phyloP scores from a whole-genome alignment of 2,888 invertebrate genomes.

The Aphodius sticticus region DNA sequence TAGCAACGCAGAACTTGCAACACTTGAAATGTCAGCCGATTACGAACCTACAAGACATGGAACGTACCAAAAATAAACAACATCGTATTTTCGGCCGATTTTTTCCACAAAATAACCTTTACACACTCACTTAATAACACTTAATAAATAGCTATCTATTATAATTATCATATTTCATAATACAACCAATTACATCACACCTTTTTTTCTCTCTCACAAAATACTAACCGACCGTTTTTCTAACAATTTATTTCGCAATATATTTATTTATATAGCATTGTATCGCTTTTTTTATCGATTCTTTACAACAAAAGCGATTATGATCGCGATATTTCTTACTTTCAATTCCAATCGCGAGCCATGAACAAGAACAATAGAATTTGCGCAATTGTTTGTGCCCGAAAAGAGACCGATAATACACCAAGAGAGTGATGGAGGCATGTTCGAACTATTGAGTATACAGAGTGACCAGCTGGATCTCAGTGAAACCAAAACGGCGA shows the following conservation, averaged over 20 bases:
- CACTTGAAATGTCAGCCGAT: no score
- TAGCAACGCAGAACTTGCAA: no score
- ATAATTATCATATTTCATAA: no score
- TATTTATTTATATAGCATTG: background rate
- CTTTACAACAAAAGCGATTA: background rate
- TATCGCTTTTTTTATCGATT: background rate
- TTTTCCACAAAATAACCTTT: no score
- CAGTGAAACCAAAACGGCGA: constrained; percentile 7
- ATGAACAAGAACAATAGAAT: background rate
- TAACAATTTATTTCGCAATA: background rate
- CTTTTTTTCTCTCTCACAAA: background rate
- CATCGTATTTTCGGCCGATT: no score
- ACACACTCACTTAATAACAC: no score
- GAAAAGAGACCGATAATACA: background rate
- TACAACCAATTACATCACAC: no score
- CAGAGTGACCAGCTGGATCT: background rate
- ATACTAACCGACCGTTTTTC: background rate
- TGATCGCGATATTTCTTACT: background rate
- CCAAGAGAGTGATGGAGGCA: background rate
- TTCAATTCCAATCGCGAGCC: background rate
- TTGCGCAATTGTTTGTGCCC: background rate
- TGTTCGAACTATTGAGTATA: background rate
- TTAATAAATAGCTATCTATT: no score
- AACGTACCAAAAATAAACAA: no score
- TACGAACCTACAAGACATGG: no score